Base-by-base conservation (phyloP, 2,888 invertebrate species). In the Gymnosoma rotundatum region DNA sequence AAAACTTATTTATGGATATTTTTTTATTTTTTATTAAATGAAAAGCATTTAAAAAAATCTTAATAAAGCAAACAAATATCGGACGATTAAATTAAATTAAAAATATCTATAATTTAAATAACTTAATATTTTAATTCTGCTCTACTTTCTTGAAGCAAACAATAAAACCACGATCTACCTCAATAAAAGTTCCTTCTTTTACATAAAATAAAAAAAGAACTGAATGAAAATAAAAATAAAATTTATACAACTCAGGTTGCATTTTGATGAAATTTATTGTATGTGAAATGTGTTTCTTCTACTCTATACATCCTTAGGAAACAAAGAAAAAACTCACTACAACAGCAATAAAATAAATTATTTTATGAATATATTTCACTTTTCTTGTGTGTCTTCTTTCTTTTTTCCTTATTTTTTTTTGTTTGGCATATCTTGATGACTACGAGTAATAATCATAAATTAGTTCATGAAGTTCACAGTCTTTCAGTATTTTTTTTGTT, bases 361-460 rank as follows among this genome's bases (percentile, higher is more conserved):
- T 67, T 81, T 42, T 74, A 61, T 72, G 66, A 72, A 67, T 74
- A 83, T 18, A 54, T 78, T 70, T 72, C 38, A 20, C n/a, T 20
- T 67, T 54, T 67, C 10, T 42, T 76, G 60, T 36, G 50, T 78
- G 64, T 56, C 36, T 42, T 45, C 42, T 21, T 45, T 10, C 42
- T 48, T 5, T 32, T 32, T 32, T 32, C 5, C 2, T 4, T 32
- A 32, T 32, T 32, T 32, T 32, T 32, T 32, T 76, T 42, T 36
- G 32, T 54, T 48, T 83, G 76, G 63, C 69, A 58, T 83, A 85
- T 79, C 66, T 76, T 81, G 78, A 84, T 84, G 84, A 81, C 78
- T 78, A 66, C 81, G 86, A 84, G 88, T 89, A 89, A 90, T 90
- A 90, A 90, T 90, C 91, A 90, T 90, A 90, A 90, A 90, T 90